phyloP scores from a whole-genome alignment of 2,113 vertebrate genomes.

The Anguilla japonica region DNA sequence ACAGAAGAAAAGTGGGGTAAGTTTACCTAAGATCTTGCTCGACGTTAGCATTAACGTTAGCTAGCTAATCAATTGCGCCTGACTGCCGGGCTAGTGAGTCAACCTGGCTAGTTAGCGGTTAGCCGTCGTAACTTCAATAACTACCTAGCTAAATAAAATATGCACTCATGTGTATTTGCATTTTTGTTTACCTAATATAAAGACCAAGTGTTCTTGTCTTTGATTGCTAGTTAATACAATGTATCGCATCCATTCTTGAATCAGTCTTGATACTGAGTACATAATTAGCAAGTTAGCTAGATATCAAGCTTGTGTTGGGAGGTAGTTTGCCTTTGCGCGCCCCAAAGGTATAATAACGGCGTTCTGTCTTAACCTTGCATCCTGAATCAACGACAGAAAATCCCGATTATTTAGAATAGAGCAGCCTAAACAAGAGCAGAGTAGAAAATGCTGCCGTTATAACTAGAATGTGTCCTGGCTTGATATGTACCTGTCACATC shows the following conservation, averaged over 20 bases:
- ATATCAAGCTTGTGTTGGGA: not conserved
- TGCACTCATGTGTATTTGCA: no score
- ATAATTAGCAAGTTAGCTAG: not conserved
- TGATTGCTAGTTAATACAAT: not conserved
- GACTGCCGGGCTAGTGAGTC: constrained; percentile 7
- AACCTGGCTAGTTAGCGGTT: constrained; percentile 25
- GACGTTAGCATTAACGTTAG: constrained; percentile 28
- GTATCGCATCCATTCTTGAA: no score
- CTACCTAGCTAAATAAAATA: constrained; percentile 30
- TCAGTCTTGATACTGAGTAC: not conserved
- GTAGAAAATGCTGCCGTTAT: no score
- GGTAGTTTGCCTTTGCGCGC: not conserved
- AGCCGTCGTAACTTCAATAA: constrained; percentile 30
- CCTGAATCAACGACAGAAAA: no score
- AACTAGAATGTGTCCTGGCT: no score
- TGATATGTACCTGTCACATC: no score
- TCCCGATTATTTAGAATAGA: no score
- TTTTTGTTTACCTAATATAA: no score
- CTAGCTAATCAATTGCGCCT: constrained; percentile 29
- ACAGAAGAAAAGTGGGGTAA: constrained; percentile 94
- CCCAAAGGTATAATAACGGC: no score
- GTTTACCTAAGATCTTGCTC: constrained; percentile 47
- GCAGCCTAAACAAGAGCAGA: no score
- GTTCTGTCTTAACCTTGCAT: no score
- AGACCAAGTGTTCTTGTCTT: no score